Conservation (phyloP, 2,888 invertebrate species). For the Volucella bombylans region DNA sequence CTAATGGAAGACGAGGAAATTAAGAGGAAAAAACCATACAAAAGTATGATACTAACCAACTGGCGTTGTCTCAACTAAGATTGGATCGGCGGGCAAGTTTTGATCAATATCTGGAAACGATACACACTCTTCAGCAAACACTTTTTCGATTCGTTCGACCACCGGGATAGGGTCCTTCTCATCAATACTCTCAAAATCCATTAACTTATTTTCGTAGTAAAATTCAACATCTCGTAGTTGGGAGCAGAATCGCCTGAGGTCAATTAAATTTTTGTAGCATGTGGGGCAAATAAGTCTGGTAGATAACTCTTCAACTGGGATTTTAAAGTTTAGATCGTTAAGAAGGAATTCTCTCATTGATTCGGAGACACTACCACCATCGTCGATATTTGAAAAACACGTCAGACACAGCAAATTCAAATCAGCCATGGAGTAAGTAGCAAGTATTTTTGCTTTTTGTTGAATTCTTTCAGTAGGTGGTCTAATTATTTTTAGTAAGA, state of each 20-base stretch:
- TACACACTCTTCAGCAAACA: neutral
- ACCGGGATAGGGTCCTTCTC: neutral
- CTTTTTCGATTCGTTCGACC: neutral
- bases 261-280: conserved; percentile 48
- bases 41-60: conserved; percentile 6
- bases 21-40: neutral
- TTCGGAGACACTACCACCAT: conserved; percentile 34
- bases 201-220: conserved; percentile 22
- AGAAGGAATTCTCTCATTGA: conserved; percentile 25
- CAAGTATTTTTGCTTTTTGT: neutral
- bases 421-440: conserved; percentile 4
- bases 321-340: conserved; percentile 32
- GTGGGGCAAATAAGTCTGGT: conserved; percentile 26
- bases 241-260: conserved; percentile 35
- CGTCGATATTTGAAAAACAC: conserved; percentile 41
- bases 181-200: neutral
- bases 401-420: conserved; percentile 35
- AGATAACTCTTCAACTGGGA: neutral
- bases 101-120: neutral
- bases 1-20: neutral
- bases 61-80: conserved; percentile 13
- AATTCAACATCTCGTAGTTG: conserved; percentile 55
- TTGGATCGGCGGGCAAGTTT: conserved; percentile 16
- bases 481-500: neutral
- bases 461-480: neutral